Evolutionary conservation across 2,888 invertebrate genomes (phyloP).

Genomic region (Caenorhabditis uteleia): DNA sequence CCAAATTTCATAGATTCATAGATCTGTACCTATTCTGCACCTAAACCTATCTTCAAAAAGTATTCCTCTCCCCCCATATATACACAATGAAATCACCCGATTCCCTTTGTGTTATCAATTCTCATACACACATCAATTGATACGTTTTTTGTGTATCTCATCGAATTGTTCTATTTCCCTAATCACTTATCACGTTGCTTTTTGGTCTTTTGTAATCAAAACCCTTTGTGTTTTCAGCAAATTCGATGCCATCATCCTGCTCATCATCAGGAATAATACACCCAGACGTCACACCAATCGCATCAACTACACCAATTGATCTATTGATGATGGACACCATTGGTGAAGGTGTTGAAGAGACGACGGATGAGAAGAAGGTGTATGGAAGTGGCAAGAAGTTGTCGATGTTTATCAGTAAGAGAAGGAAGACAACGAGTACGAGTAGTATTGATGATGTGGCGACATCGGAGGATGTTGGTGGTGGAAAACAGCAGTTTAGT

Average conservation of each 20-base stretch:
- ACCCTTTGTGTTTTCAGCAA: constrained; percentile 33
- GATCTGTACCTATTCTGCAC: too few relatives aligned
- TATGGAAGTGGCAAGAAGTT: constrained; percentile 28
- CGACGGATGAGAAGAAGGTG: constrained; percentile 7
- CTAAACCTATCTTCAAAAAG: too few relatives aligned
- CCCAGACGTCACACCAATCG: constrained; percentile 17
- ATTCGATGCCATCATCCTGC: constrained; percentile 41
- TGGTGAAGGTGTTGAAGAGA: constrained; percentile 12
- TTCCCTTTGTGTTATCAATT: too few relatives aligned
- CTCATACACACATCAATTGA: too few relatives aligned
- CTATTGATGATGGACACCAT: constrained; percentile 41
- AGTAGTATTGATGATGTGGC: constrained; percentile 36
- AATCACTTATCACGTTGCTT: not conserved
- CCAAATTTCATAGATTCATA: too few relatives aligned
- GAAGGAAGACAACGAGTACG: constrained; percentile 41
- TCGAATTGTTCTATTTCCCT: too few relatives aligned
- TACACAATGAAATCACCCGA: too few relatives aligned
- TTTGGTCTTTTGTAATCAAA: not conserved
- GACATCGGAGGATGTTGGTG: too few relatives aligned
- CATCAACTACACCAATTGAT: constrained; percentile 15
- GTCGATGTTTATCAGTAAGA: constrained; percentile 46
- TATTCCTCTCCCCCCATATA: too few relatives aligned
- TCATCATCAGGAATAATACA: constrained; percentile 41
- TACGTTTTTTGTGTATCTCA: too few relatives aligned
- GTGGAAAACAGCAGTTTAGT: constrained; percentile 17